Evolutionary conservation across 2,888 invertebrate species (phyloP).

Genomic region (Dorcus parallelipipedus): DNA sequence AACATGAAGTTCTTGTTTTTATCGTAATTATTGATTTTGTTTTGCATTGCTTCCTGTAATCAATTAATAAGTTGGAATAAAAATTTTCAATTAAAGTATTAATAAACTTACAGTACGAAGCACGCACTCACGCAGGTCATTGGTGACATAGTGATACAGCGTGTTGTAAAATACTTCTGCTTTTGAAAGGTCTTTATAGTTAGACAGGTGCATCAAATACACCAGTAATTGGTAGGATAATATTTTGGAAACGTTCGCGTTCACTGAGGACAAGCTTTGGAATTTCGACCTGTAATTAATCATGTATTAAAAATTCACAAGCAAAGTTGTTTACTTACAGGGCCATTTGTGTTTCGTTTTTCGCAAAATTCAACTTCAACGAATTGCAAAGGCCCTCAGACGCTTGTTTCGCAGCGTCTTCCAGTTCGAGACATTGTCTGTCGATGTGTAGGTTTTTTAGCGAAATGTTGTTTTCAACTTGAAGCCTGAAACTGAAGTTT

Average conservation of each 20-base stretch:
- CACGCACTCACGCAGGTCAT: constrained; percentile 7
- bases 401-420: constrained; percentile 1
- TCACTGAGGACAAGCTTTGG: background rate
- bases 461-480: constrained; percentile 1
- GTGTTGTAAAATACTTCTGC: constrained; percentile 7
- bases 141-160: constrained; percentile 4
- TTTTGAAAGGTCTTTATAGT: constrained; percentile 3
- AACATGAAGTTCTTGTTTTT: background rate
- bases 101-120: constrained; percentile 5
- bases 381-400: constrained; percentile 6
- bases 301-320: background rate
- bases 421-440: constrained; percentile 6
- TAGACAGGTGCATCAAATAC: constrained; percentile 5
- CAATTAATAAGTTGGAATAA: background rate
- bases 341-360: constrained; percentile 3
- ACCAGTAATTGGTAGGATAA: constrained; percentile 8
- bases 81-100: background rate
- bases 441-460: constrained; percentile 1
- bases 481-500: background rate
- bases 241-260: constrained; percentile 3
- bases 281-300: constrained; percentile 2
- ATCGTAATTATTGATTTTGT: constrained; percentile 6
- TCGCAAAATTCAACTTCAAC: constrained; percentile 1
- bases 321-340: constrained; percentile 3
- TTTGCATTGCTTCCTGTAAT: constrained; percentile 8